These are phyloP conservation scores for Chiridota heheva DNA, from an alignment of 35 echinoderm and acorn worm species.

Conservation along the genomic window DNA sequence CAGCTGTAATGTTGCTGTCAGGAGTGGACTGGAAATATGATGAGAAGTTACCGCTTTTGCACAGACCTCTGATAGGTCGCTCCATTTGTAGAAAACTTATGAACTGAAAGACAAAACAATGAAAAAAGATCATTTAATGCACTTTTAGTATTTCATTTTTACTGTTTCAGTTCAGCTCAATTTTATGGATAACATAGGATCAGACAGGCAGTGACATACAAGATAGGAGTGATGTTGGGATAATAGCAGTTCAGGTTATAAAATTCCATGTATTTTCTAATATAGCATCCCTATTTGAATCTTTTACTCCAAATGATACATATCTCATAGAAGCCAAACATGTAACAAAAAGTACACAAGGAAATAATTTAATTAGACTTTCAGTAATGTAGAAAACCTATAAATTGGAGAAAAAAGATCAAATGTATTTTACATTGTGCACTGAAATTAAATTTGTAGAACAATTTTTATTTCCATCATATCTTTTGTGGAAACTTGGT, in stretches of 20 bases:
- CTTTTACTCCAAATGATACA: neutral
- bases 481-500: no score
- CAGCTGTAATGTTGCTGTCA: slow-evolving; percentile 37
- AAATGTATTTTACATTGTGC: no score
- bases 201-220: neutral
- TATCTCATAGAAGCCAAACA: neutral
- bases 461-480: no score
- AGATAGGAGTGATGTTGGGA: neutral
- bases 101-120: neutral
- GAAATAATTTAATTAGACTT: no score
- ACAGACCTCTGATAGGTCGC: neutral
- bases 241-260: no score
- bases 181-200: no score
- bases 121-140: neutral
- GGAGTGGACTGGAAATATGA: slow-evolving; percentile 40
- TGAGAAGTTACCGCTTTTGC: slow-evolving; percentile 34
- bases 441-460: no score
- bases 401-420: no score
- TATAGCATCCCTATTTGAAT: neutral
- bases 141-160: neutral
- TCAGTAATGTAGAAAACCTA: no score
- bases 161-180: neutral
- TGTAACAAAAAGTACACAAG: no score
- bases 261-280: no score
- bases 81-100: neutral